phyloP scores from a whole-genome alignment of 2,888 invertebrate species.

The Ceraclea dissimilis region DNA sequence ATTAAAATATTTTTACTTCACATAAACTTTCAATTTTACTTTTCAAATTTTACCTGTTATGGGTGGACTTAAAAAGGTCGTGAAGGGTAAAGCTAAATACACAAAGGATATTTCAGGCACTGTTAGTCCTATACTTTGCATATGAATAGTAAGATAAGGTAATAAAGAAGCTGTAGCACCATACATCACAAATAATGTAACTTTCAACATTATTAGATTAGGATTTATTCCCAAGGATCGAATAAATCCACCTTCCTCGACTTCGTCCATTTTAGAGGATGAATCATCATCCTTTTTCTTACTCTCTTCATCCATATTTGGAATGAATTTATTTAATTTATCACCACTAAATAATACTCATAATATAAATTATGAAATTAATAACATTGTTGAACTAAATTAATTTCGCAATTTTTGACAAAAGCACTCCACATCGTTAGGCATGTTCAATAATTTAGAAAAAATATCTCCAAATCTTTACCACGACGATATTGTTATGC shows the following conservation, averaged over 20 bases:
- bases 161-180: conserved; percentile 78
- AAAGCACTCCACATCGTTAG: too few species aligned
- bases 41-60: conserved; percentile 57
- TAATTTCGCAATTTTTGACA: too few species aligned
- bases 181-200: conserved; percentile 75
- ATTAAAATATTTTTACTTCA: background rate
- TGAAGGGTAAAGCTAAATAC: conserved; percentile 78
- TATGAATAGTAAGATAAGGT: conserved; percentile 83
- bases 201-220: conserved; percentile 71
- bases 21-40: background rate
- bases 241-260: conserved; percentile 33
- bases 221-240: conserved; percentile 59
- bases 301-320: conserved; percentile 26
- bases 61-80: conserved; percentile 79
- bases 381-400: too few species aligned
- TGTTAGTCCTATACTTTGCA: conserved; percentile 82
- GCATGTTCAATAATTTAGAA: too few species aligned
- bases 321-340: conserved; percentile 3
- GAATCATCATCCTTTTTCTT: conserved; percentile 43
- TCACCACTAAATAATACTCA: too few species aligned
- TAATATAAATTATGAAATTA: too few species aligned
- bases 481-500: too few species aligned
- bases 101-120: conserved; percentile 83
- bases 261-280: conserved; percentile 39
- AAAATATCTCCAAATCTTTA: too few species aligned